Base-by-base conservation (phyloP, 1,140 invertebrate genomes). In the Eriosoma lanigerum region DNA sequence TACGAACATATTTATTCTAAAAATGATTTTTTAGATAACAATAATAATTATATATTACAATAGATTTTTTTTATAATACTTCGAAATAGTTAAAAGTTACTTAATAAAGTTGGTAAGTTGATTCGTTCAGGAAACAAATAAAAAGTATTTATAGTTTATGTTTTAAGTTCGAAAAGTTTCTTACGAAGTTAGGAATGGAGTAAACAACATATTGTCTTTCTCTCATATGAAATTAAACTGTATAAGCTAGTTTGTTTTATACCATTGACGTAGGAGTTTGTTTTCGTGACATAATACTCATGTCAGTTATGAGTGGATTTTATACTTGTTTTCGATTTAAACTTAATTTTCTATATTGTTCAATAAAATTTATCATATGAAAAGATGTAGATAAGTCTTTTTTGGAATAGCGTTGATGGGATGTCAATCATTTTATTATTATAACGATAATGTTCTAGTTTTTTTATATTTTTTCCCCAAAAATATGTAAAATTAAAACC, bases 91-190 rank as follows among this genome's bases (percentile, higher is more conserved):
- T 44, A 66, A 66, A 66, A 44, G 62, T 66, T 66, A 66, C 32
- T 19, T n/a, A 44, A 21, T 66, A 66, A 15, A 66, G 12, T 44
- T 44, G 62, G 12, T 21, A 15, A 66, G 12, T 44, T 44, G 62
- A n/a, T 21, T 44, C 32, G 29, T 21, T 66, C 10, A 66, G 10
- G 13, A 9, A 44, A 24, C 10, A 5, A 66, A 38, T 8, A 38
- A 38, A 66, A 5, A 3, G 9, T 44, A 21, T n/a, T n/a, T n/a
- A n/a, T n/a, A 21, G 62, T 66, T 66, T 66, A 66, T 66, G 19
- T 66, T 66, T 64, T 21, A n/a, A 66, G 44, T 21, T n/a, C n/a
- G 32, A 44, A 66, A 66, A 66, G 24, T 38, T 66, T 66, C 62
- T 44, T 38, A 66, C 13, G 44, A n/a, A 66, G 29, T 64, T 66